Evolutionary conservation across 2,888 invertebrate genomes (phyloP).

Genomic region (Campoplex nolae): DNA sequence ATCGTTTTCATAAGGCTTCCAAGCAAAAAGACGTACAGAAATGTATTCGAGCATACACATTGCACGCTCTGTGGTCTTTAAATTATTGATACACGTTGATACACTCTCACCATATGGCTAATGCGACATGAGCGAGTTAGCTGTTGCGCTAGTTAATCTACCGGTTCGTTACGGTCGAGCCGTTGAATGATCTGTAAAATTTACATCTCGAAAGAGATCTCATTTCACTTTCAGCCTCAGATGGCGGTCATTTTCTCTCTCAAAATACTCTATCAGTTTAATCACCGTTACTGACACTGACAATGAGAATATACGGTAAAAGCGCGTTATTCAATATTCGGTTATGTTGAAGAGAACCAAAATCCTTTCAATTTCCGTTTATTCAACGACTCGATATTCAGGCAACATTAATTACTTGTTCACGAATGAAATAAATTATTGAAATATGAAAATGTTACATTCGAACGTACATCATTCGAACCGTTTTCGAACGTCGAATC

Average conservation of each 20-base stretch:
- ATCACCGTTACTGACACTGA: constrained; percentile 38
- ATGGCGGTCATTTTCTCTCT: not conserved
- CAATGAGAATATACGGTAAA: constrained; percentile 37
- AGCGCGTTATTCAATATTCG: not conserved
- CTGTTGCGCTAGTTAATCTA: constrained; percentile 35
- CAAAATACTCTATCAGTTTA: not conserved
- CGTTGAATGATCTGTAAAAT: constrained; percentile 45
- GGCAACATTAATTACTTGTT: not conserved
- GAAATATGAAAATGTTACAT: not conserved
- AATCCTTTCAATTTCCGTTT: not conserved
- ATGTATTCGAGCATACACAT: not conserved
- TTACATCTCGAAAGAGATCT: constrained; percentile 41
- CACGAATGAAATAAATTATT: not conserved
- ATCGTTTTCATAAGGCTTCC: not conserved
- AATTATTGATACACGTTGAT: constrained; percentile 1
- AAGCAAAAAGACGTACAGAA: not conserved
- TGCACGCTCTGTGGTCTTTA: not conserved
- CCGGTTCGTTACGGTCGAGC: constrained; percentile 31
- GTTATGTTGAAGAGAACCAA: not conserved
- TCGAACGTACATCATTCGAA: not conserved
- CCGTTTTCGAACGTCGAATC: not conserved
- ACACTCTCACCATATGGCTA: constrained; percentile 18
- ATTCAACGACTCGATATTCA: not conserved
- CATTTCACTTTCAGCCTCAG: constrained; percentile 31
- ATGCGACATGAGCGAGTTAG: not conserved